Evolutionary conservation across 2,113 vertebrate species (phyloP).

Genomic region (Epinephelus fuscoguttatus): DNA sequence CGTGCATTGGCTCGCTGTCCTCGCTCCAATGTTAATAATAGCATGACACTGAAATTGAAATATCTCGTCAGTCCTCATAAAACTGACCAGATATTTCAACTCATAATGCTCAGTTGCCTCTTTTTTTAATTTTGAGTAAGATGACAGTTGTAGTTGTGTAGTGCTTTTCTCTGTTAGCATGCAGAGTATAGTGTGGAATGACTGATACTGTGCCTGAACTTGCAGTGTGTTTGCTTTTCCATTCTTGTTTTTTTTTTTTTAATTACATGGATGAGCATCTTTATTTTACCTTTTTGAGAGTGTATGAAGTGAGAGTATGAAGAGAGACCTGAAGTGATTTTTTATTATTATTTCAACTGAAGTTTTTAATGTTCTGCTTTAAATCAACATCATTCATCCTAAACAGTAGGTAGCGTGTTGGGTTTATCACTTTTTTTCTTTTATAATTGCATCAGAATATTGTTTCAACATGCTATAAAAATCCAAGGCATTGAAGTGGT

Average conservation of each 20-base stretch:
- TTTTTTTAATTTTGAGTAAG: conserved; percentile 33
- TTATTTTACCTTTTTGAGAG: conserved; percentile 9
- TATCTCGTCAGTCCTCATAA: conserved; percentile 33
- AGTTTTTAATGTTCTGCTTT: conserved; percentile 39
- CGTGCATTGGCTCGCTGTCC: conserved; percentile 25
- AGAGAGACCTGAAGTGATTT: conserved; percentile 44
- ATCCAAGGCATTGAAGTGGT: conserved; percentile 33
- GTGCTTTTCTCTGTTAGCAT: conserved; percentile 55
- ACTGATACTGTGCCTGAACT: conserved; percentile 70
- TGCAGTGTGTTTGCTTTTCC: conserved; percentile 42
- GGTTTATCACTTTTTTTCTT: conserved; percentile 27
- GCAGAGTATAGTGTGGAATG: conserved; percentile 50
- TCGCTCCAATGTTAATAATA: conserved; percentile 23
- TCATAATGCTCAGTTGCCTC: conserved; percentile 32
- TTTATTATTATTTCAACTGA: conserved; percentile 33
- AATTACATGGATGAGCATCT: conserved; percentile 25
- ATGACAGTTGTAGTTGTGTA: conserved; percentile 36
- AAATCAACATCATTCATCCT: conserved; percentile 25
- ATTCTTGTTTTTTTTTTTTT: conserved; percentile 20
- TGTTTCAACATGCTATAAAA: conserved; percentile 28
- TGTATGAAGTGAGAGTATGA: conserved; percentile 1
- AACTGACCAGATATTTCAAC: conserved; percentile 48
- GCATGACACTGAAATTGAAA: conserved; percentile 42
- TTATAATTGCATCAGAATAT: conserved; percentile 1
- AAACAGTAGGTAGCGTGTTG: conserved; percentile 22